phyloP scores from a whole-genome alignment of 1,140 invertebrate species.

The Berghia stephanieae region DNA sequence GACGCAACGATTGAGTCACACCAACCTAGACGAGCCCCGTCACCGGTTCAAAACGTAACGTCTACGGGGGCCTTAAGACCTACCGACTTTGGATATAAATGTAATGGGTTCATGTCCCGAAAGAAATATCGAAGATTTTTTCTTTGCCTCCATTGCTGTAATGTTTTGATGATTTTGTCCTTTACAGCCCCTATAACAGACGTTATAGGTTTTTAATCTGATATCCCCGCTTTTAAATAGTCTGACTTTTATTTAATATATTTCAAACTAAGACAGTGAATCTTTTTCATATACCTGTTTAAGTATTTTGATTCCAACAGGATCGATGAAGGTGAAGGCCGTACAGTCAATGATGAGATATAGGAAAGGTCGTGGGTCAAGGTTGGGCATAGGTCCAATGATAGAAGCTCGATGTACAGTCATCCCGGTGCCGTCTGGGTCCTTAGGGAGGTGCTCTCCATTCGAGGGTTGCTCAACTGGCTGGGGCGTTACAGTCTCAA shows the following conservation, averaged over 20 bases:
- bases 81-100: too few species aligned
- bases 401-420: background rate
- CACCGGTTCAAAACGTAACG: too few species aligned
- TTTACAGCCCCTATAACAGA: too few species aligned
- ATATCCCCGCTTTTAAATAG: background rate
- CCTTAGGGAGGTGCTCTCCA: background rate
- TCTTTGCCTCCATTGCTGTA: background rate
- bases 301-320: slow-evolving; percentile 56
- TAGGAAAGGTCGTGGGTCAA: slow-evolving; percentile 42
- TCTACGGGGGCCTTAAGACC: too few species aligned
- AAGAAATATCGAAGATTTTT: background rate
- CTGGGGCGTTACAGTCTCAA: slow-evolving; percentile 30
- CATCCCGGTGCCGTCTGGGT: slow-evolving; percentile 24
- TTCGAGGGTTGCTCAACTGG: slow-evolving; percentile 1
- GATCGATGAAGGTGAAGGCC: slow-evolving; percentile 56
- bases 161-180: background rate
- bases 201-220: background rate
- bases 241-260: background rate
- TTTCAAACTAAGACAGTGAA: background rate
- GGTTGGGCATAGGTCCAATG: slow-evolving; percentile 17
- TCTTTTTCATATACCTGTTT: slow-evolving; percentile 39
- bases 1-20: too few species aligned
- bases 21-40: too few species aligned
- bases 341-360: slow-evolving; percentile 59
- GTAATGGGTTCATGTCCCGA: too few species aligned